Conservation (phyloP, 2,888 invertebrate genomes). For the Lasioglossum leucozonium region DNA sequence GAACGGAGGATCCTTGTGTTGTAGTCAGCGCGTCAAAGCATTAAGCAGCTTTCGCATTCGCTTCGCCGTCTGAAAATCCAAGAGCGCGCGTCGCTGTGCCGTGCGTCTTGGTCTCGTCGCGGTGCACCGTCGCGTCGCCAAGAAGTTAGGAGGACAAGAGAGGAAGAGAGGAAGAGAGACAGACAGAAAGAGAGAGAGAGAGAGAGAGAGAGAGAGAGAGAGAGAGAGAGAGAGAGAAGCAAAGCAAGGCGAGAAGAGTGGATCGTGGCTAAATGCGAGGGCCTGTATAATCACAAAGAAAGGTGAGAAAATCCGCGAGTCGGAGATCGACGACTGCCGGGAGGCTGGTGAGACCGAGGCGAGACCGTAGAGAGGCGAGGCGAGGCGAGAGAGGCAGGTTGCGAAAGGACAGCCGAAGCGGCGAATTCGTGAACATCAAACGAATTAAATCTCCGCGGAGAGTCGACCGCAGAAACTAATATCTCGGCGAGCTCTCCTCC, state of each 20-base stretch:
- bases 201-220: neutral
- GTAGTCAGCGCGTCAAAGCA: conserved; percentile 61
- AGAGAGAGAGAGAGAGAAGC: neutral
- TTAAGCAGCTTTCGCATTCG: conserved; percentile 54
- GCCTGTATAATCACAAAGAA: conserved; percentile 45
- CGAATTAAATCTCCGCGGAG: conserved; percentile 84
- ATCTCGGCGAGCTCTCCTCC: conserved; percentile 77
- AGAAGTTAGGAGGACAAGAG: conserved; percentile 4
- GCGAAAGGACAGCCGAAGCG: conserved; percentile 77
- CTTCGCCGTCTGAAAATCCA: conserved; percentile 51
- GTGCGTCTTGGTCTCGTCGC: neutral
- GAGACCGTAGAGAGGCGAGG: conserved; percentile 20
- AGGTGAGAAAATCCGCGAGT: conserved; percentile 58
- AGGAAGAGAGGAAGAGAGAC: neutral
- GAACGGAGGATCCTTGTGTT: conserved; percentile 32
- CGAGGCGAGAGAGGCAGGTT: conserved; percentile 42
- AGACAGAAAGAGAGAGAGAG: neutral
- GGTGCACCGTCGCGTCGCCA: neutral
- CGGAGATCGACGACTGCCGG: neutral
- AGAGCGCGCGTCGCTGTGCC: conserved; percentile 17
- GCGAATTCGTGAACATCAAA: conserved; percentile 84
- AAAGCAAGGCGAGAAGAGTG: neutral
- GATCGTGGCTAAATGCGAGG: conserved; percentile 37
- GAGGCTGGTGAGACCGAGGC: conserved; percentile 31
- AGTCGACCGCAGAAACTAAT: conserved; percentile 85